These are phyloP conservation scores for Trialeurodes vaporariorum DNA, from an alignment of 1,140 invertebrate species.

Conservation along the genomic window DNA sequence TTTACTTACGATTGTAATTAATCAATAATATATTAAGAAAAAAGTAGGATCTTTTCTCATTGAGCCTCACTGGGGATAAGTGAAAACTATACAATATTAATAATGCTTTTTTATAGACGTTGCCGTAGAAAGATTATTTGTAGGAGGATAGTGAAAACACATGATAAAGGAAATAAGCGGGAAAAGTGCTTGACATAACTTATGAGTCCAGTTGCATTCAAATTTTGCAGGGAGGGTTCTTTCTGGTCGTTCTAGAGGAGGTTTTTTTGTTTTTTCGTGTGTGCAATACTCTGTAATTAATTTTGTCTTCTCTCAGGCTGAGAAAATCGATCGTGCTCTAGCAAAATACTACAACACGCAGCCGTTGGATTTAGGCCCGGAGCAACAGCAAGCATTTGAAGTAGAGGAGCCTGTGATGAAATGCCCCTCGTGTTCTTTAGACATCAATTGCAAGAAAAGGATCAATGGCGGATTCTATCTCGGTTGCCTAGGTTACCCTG, in stretches of 20 bases:
- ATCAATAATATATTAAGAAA: too few relatives aligned
- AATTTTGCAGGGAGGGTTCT: not conserved
- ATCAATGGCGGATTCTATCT: constrained; percentile 57
- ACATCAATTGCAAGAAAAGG: constrained; percentile 55
- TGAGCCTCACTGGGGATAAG: too few relatives aligned
- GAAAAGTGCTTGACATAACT: too few relatives aligned
- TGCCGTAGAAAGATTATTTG: too few relatives aligned
- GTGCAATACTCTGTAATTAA: not conserved
- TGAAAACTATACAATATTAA: not conserved
- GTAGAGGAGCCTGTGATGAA: constrained; percentile 42
- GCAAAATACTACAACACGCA: constrained; percentile 43
- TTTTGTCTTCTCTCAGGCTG: constrained; percentile 38
- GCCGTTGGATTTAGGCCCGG: constrained; percentile 29
- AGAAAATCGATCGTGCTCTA: constrained; percentile 49
- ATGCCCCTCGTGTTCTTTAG: constrained; percentile 62
- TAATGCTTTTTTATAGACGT: too few relatives aligned
- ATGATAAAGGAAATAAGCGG: too few relatives aligned
- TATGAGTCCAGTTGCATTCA: too few relatives aligned
- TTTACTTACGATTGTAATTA: too few relatives aligned
- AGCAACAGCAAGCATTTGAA: constrained; percentile 14
- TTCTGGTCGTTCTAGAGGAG: not conserved
- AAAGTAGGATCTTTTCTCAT: too few relatives aligned
- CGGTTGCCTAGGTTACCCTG: constrained; percentile 62
- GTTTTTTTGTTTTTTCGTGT: too few relatives aligned
- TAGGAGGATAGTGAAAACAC: too few relatives aligned